Conservation (phyloP, 1,140 invertebrate species). For the Aphidius ervi region DNA sequence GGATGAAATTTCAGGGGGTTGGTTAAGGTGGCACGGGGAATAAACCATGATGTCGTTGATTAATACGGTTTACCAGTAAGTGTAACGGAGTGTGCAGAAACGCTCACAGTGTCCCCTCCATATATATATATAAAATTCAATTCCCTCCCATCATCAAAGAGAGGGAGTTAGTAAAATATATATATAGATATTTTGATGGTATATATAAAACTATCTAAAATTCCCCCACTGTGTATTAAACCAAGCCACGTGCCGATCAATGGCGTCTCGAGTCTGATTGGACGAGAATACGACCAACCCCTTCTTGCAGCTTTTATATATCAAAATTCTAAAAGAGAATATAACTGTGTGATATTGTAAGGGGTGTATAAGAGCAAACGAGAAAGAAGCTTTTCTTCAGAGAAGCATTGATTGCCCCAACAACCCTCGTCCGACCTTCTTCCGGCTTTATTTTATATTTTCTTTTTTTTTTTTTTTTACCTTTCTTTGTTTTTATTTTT, state of each 20-base stretch:
- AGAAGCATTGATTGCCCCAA: constrained; percentile 55
- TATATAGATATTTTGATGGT: constrained; percentile 17
- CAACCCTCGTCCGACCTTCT: constrained; percentile 30
- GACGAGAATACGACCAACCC: constrained; percentile 41
- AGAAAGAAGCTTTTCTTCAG: constrained; percentile 20
- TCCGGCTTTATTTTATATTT: not conserved
- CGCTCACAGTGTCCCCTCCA: constrained; percentile 20
- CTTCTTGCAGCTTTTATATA: constrained; percentile 24
- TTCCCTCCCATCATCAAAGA: constrained; percentile 22
- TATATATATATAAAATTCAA: constrained; percentile 3
- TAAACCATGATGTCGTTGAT: constrained; percentile 56
- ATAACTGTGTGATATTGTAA: not conserved
- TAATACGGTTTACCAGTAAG: constrained; percentile 56
- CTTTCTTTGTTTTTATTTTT: constrained; percentile 15
- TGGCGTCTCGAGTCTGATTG: constrained; percentile 52
- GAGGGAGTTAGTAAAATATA: constrained; percentile 21
- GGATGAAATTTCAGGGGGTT: not conserved
- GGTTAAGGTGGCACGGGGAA: constrained; percentile 35
- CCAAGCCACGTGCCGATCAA: constrained; percentile 53
- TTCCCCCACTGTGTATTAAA: constrained; percentile 22
- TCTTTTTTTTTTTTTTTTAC: too few species aligned
- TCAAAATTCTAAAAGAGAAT: constrained; percentile 13
- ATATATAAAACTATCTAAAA: constrained; percentile 25
- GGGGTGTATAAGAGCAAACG: not conserved
- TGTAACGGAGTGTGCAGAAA: constrained; percentile 54